Evolutionary conservation across 2,113 vertebrate species (phyloP), one percentile per base, ranked within the genome.

Genomic region (Amblyopsis rosae): DNA sequence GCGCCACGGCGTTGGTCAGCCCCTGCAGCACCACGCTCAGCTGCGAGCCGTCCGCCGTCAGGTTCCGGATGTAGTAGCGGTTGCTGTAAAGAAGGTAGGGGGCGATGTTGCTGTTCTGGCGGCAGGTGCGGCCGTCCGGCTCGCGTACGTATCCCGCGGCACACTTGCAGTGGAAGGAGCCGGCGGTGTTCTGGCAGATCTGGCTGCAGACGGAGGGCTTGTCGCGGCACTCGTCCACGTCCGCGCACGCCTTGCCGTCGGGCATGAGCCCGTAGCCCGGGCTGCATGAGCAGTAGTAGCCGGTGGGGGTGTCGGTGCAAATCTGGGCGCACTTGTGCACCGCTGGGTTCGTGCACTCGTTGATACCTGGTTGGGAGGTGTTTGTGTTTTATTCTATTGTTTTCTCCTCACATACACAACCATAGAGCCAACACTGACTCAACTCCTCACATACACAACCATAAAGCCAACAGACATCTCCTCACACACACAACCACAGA

Each of bases 61-160:
- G 12, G 59, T 89, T 90, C 12, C 90, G 89, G 76, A 92, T 89
- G 72, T 92, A 92, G 87, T 92, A 92, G 68, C 85, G 84, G 49
- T 91, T 92, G 6, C 71, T 87, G 71, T 91, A 91, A 72, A 92
- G 59, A 67, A 91, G 79, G 75, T 87, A 91, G 0, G 90, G 88
- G 17, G 72, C 70, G 3, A 92, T 62, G 79, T 82, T 86, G 12
- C 91, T 92, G 88, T 90, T 91, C 65, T 92, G 91, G 9, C 91
- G 90, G 59, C 91, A 92, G 3, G 87, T 87, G 65, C 83, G 86
- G 8, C 86, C 84, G n/a, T 92, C 90, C 0, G 89, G 67, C 67
- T 91, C 90, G 0, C 90, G 85, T 50, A 91, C 71, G 61, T 92
- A 91, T 26, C 91, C 90, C 0, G 82, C 66, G 32, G 87, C 90